Base-by-base conservation (phyloP, 2,797 vertebrate species). In the Triplophysa bombifrons region DNA sequence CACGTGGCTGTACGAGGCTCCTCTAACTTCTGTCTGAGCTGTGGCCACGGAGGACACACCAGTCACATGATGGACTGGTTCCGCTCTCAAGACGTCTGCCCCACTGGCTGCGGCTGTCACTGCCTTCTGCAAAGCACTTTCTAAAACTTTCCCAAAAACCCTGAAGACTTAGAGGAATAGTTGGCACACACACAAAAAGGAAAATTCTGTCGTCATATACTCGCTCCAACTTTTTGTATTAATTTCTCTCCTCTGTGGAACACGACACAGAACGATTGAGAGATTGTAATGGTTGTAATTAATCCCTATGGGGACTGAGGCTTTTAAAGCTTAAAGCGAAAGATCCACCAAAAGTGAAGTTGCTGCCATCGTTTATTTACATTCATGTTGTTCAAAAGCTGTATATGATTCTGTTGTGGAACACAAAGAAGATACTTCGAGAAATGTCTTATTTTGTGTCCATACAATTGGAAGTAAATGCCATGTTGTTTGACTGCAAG, bases 41-140 rank as follows among this genome's bases (percentile, higher is more conserved):
- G 98, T 0, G 97, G 97, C 0, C 97, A 99, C 1, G 98, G 98
- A 0, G 98, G 98, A 7, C 97, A 99, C 91, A 98, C 97, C 64
- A 94, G 93, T 79, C 98, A 98, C 88, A 98, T 99, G 97, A 96
- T 99, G 96, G 97, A 98, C 88, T 99, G 98, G 98, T 99, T 99
- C 74, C 93, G 97, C 41, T 93, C 91, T 0, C 97, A 97, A 88
- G 97, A 98, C 81, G 96, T 98, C 78, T 99, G 98, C 80, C 97
- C 98, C 61, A 96, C 97, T 0, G 98, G 98, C 82, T 99, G 98
- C 0, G 98, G 97, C 0, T 99, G 98, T 90, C 96, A 93, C 89
- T 99, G 98, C 83, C 91, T 98, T 73, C 93, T 96, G 0, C 96
- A 98, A 88, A 98, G 96, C 91, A 97, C 96, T 20, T 97, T 98